These are phyloP conservation scores for Himalopsyche anomala DNA, from an alignment of 2,888 invertebrate genomes.

Conservation along the genomic window DNA sequence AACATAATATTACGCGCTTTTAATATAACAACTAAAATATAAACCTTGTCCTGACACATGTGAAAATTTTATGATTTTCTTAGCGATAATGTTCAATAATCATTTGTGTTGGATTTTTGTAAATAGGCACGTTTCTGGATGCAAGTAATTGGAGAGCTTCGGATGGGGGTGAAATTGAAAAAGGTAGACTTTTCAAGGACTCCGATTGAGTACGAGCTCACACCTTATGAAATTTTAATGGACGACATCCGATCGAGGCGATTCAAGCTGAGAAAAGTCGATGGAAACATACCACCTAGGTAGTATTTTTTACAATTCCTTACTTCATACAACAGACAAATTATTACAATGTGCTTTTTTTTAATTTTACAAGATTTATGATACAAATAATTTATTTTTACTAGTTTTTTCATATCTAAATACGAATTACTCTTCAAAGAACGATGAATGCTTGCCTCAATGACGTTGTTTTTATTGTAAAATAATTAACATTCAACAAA, in stretches of 20 bases:
- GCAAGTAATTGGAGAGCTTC: conserved; percentile 94
- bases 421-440: no score
- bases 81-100: conserved; percentile 36
- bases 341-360: no score
- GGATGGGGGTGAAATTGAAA: conserved; percentile 94
- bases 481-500: no score
- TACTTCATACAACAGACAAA: no score
- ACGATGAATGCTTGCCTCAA: no score
- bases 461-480: no score
- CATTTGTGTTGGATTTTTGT: conserved; percentile 66
- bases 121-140: conserved; percentile 94
- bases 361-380: no score
- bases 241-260: conserved; percentile 94
- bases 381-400: no score
- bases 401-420: no score
- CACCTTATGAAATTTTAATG: conserved; percentile 97
- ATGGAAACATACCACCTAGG: conserved; percentile 86
- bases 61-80: conserved; percentile 49
- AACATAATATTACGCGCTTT: background rate
- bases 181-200: conserved; percentile 87
- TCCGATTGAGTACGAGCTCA: conserved; percentile 93
- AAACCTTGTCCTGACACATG: background rate
- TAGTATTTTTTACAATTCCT: conserved; percentile 63
- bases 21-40: background rate
- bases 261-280: conserved; percentile 92